phyloP scores from a whole-genome alignment of 2,888 invertebrate genomes.

The Dryobotodes eremita region DNA sequence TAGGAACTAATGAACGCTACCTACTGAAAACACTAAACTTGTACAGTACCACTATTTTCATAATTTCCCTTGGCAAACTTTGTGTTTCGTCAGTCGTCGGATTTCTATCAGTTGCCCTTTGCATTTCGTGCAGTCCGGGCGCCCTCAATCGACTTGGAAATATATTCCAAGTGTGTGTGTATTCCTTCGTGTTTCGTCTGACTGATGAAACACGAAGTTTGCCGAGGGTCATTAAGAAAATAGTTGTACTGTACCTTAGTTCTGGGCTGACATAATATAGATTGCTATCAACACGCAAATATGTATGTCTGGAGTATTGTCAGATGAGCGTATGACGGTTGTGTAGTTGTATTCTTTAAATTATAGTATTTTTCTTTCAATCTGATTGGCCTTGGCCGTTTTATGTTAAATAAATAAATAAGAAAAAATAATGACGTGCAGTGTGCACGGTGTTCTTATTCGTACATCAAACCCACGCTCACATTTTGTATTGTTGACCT shows the following conservation, averaged over 20 bases:
- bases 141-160: too few relatives aligned
- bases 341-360: background rate
- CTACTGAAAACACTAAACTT: background rate
- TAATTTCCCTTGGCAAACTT: too few relatives aligned
- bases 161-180: too few relatives aligned
- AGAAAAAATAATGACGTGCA: background rate
- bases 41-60: too few relatives aligned
- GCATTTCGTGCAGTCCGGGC: too few relatives aligned
- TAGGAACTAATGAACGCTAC: background rate
- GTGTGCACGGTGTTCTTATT: background rate
- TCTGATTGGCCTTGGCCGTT: too few relatives aligned
- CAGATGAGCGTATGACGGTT: background rate
- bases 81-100: too few relatives aligned
- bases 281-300: background rate
- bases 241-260: background rate
- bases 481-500: background rate
- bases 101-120: too few relatives aligned
- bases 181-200: too few relatives aligned
- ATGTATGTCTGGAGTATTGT: background rate
- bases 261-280: background rate
- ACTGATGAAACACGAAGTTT: too few relatives aligned
- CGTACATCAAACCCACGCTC: background rate
- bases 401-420: background rate
- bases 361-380: too few relatives aligned
- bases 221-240: too few relatives aligned